These are phyloP conservation scores for Aleiodes testaceus DNA, from an alignment of 2,888 invertebrate genomes.

Conservation along the genomic window DNA sequence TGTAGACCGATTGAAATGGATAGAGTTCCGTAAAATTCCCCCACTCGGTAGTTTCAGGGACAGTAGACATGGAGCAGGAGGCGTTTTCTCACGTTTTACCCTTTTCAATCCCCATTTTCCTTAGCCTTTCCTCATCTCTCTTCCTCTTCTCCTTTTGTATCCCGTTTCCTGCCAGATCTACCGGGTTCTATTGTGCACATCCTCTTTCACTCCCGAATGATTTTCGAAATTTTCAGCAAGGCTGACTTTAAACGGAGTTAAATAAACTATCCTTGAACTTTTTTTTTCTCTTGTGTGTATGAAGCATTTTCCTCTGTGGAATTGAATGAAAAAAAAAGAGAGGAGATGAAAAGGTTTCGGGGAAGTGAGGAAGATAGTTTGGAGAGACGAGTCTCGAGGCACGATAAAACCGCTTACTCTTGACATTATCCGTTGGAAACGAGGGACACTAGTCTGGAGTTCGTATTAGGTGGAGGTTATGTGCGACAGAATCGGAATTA, in stretches of 20 bases:
- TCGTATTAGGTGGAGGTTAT: background rate
- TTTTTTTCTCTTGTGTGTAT: background rate
- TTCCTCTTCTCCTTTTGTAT: too few species aligned
- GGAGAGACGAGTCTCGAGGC: background rate
- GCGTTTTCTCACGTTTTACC: conserved; percentile 19
- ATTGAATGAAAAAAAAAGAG: background rate
- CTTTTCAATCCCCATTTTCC: background rate
- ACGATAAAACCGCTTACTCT: conserved; percentile 28
- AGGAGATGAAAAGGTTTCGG: background rate
- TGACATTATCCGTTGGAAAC: conserved; percentile 22
- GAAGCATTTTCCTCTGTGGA: background rate
- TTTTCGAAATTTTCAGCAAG: conserved; percentile 8
- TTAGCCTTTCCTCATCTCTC: too few species aligned
- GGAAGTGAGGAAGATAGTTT: background rate
- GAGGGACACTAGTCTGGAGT: conserved; percentile 1
- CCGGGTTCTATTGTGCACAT: background rate
- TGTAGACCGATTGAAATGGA: too few species aligned
- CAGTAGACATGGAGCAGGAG: conserved; percentile 24
- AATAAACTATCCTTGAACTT: conserved; percentile 11
- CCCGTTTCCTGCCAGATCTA: too few species aligned
- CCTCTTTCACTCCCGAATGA: background rate
- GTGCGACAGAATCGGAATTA: too few species aligned
- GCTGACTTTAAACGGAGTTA: conserved; percentile 8
- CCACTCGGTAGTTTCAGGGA: background rate
- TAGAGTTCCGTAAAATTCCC: conserved; percentile 1